Conservation (phyloP, 2,113 vertebrate genomes). For the Grammatotria lemairii region DNA sequence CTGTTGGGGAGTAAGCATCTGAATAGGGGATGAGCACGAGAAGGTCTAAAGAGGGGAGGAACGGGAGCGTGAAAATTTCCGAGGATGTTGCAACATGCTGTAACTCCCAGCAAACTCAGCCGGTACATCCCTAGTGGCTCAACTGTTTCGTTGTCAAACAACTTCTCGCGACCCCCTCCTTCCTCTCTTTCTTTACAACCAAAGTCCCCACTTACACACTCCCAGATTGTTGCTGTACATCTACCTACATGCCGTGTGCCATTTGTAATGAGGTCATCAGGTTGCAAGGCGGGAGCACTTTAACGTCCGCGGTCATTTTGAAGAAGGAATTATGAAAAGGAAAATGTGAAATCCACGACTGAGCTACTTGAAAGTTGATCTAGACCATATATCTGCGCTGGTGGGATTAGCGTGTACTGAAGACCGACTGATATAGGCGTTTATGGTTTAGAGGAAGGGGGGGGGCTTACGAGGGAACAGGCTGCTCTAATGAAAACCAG, state of each 20-base stretch:
- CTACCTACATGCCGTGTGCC: background rate
- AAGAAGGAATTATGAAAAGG: background rate
- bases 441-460: background rate
- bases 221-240: background rate
- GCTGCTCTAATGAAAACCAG: slow-evolving; percentile 7
- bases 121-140: background rate
- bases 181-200: background rate
- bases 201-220: background rate
- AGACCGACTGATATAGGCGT: background rate
- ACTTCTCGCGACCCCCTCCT: background rate
- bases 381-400: background rate
- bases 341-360: background rate
- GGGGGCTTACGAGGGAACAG: background rate
- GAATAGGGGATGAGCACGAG: background rate
- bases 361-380: background rate
- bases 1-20: background rate
- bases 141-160: background rate
- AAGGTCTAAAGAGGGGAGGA: background rate
- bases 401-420: background rate
- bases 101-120: slow-evolving; percentile 4
- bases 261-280: background rate
- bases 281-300: background rate
- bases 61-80: slow-evolving; percentile 7
- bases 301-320: background rate
- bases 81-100: slow-evolving; percentile 40